These are phyloP conservation scores for Drosophila sechellia DNA, from an alignment of 1,140 invertebrate genomes.

Conservation along the genomic window DNA sequence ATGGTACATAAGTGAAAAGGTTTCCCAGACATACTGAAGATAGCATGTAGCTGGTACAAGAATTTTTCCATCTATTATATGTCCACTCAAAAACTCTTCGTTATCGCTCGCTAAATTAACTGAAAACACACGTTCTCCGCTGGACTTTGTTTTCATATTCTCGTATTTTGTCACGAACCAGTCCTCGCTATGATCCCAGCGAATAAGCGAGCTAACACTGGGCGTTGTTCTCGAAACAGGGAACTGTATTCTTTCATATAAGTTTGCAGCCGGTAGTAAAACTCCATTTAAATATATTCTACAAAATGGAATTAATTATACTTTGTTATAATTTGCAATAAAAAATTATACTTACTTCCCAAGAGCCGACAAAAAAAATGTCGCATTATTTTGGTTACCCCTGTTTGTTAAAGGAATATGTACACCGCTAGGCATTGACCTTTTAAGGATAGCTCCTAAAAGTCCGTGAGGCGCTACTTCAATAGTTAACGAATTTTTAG, in stretches of 20 bases:
- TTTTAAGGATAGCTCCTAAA: conserved; percentile 89
- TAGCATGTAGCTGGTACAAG: conserved; percentile 96
- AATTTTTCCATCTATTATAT: conserved; percentile 94
- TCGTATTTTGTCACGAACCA: conserved; percentile 86
- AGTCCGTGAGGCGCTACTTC: conserved; percentile 94
- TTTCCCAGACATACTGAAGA: conserved; percentile 94
- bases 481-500: conserved; percentile 91
- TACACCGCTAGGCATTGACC: conserved; percentile 86
- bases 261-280: conserved; percentile 85
- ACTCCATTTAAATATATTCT: conserved; percentile 76
- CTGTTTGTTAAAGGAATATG: conserved; percentile 93
- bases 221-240: conserved; percentile 92
- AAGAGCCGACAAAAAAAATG: conserved; percentile 89
- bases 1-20: conserved; percentile 90
- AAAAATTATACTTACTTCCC: conserved; percentile 87
- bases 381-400: conserved; percentile 89
- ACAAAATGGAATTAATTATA: not conserved
- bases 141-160: conserved; percentile 79
- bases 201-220: conserved; percentile 90
- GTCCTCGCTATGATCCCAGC: conserved; percentile 96
- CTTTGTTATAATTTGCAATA: not conserved
- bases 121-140: conserved; percentile 87
- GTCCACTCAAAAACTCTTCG: conserved; percentile 91
- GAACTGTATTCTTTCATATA: conserved; percentile 89
- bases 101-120: conserved; percentile 89